Evolutionary conservation across 2,797 vertebrate species (phyloP).

Genomic region (Gobio occitaniae): DNA sequence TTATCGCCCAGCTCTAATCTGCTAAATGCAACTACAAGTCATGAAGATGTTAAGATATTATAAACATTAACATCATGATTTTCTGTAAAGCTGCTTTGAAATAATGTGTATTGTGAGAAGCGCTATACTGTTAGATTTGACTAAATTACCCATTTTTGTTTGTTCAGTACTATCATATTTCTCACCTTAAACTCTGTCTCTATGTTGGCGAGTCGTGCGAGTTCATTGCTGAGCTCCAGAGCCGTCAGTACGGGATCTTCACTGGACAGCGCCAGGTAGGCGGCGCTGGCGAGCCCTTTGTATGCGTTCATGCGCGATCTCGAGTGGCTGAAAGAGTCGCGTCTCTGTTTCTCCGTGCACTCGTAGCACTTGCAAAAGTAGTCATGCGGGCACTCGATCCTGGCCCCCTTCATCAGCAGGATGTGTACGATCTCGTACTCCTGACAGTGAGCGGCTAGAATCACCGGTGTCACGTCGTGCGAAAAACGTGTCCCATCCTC

Average conservation of each 20-base stretch:
- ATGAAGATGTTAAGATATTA: background rate
- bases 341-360: constrained; percentile 89
- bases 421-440: constrained; percentile 98
- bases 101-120: background rate
- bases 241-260: constrained; percentile 95
- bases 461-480: constrained; percentile 92
- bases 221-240: constrained; percentile 94
- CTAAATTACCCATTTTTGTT: background rate
- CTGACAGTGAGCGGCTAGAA: constrained; percentile 94
- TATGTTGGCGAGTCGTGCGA: constrained; percentile 95
- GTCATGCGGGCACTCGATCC: constrained; percentile 94
- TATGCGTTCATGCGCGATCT: constrained; percentile 97
- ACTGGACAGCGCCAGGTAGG: constrained; percentile 93
- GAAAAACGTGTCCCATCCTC: constrained; percentile 96
- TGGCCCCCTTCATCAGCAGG: constrained; percentile 88
- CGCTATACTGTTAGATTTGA: background rate
- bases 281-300: constrained; percentile 93
- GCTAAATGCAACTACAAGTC: background rate
- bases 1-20: background rate
- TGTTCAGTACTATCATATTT: background rate
- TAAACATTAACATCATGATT: background rate
- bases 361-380: constrained; percentile 96
- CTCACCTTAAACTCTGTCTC: constrained; percentile 98
- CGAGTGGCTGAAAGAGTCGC: constrained; percentile 94
- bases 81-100: background rate